Conservation (phyloP, 2,113 vertebrate species). For the Rhipidura dahli region DNA sequence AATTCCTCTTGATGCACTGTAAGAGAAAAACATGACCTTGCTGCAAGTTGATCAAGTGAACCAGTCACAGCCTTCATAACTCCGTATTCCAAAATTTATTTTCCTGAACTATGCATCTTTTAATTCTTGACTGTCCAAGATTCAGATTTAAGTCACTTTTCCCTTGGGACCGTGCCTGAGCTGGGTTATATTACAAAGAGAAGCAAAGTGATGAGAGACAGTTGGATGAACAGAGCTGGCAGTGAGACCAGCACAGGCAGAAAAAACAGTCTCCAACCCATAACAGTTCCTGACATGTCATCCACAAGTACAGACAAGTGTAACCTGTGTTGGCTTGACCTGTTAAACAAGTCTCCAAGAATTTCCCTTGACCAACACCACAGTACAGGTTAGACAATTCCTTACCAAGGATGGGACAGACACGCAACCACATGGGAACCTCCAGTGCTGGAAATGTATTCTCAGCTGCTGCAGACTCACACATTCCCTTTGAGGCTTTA, state of each 20-base stretch:
- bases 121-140: neutral
- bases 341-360: neutral
- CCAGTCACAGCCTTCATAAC: neutral
- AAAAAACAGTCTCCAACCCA: neutral
- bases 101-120: neutral
- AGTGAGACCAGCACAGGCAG: neutral
- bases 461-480: neutral
- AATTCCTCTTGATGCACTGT: neutral
- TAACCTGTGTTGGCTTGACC: neutral
- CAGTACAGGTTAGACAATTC: neutral
- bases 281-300: neutral
- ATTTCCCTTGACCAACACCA: neutral
- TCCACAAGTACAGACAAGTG: neutral
- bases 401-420: neutral
- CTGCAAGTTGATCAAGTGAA: neutral
- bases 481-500: neutral
- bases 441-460: neutral
- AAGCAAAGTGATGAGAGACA: neutral
- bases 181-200: neutral
- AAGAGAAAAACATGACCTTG: neutral
- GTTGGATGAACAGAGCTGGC: neutral
- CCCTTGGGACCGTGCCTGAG: neutral
- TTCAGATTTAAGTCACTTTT: neutral
- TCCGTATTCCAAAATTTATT: neutral
- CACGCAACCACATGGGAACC: neutral